A percentile compares a stretch with the other conserved stretches of the same genome.
Conservation (phyloP, 2,797 vertebrate species). For the Siniperca undulata region DNA sequence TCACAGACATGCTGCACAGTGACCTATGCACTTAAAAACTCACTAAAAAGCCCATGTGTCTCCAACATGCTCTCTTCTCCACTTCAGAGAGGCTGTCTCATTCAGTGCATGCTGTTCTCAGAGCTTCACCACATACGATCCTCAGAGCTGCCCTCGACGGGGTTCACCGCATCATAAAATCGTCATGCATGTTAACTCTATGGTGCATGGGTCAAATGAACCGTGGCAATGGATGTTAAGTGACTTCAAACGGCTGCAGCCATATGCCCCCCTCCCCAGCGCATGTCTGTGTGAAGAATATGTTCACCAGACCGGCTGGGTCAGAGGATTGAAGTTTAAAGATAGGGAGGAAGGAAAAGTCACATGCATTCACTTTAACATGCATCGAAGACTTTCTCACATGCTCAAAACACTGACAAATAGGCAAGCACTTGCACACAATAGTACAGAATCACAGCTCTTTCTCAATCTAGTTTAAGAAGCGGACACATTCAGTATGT, state of each 20-base stretch:
- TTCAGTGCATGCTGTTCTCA: constrained; percentile 24
- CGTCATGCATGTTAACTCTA: constrained; percentile 63
- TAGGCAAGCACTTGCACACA: neutral
- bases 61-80: constrained; percentile 30
- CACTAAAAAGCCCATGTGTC: constrained; percentile 48
- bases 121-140: constrained; percentile 21
- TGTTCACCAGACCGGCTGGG: constrained; percentile 34
- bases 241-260: constrained; percentile 67
- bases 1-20: constrained; percentile 30
- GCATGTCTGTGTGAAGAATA: constrained; percentile 57
- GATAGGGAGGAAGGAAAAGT: constrained; percentile 25
- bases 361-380: constrained; percentile 27
- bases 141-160: constrained; percentile 25
- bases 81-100: constrained; percentile 30
- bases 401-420: constrained; percentile 2
- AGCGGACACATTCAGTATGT: constrained; percentile 35
- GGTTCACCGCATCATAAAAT: constrained; percentile 72
- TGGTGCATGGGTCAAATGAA: constrained; percentile 71
- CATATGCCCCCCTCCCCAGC: constrained; percentile 16
- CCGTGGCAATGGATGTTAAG: constrained; percentile 68
- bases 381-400: constrained; percentile 4
- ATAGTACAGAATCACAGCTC: neutral
- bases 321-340: constrained; percentile 41
- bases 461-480: constrained; percentile 32
- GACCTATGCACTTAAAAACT: constrained; percentile 35